Evolutionary conservation across 2,888 invertebrate genomes (phyloP).

Genomic region (Caenorhabditis drosophilae): DNA sequence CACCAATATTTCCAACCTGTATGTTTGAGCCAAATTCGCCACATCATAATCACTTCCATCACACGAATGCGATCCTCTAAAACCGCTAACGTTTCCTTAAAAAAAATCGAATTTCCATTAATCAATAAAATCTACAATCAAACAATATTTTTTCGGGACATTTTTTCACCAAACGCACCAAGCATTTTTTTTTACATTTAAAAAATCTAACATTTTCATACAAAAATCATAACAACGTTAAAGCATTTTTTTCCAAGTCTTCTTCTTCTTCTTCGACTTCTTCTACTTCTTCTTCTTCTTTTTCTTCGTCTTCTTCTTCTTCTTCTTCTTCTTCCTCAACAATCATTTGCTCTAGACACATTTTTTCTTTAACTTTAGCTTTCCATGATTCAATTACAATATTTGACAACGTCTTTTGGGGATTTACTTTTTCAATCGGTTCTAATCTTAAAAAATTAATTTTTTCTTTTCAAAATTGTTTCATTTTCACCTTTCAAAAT

Average conservation of each 20-base stretch:
- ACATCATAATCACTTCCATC: conserved; percentile 48
- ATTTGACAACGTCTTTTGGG: not conserved
- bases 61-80: conserved; percentile 55
- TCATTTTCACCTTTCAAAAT: not conserved
- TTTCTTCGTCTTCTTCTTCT: not conserved
- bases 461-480: not conserved
- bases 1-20: too few species aligned
- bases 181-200: too few species aligned
- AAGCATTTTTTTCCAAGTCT: too few species aligned
- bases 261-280: not conserved
- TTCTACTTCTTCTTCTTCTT: not conserved
- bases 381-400: not conserved
- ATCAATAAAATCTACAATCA: too few species aligned
- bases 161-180: not conserved
- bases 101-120: too few species aligned
- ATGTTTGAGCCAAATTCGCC: conserved; percentile 65
- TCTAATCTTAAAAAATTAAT: not conserved
- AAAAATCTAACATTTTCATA: not conserved
- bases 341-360: too few species aligned
- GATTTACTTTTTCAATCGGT: not conserved
- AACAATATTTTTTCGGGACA: not conserved
- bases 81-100: conserved; percentile 49
- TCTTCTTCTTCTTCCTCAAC: not conserved
- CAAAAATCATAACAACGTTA: not conserved
- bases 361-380: too few species aligned